Evolutionary conservation across 2,113 vertebrate genomes (phyloP).

Genomic region (Percina caprodes): DNA sequence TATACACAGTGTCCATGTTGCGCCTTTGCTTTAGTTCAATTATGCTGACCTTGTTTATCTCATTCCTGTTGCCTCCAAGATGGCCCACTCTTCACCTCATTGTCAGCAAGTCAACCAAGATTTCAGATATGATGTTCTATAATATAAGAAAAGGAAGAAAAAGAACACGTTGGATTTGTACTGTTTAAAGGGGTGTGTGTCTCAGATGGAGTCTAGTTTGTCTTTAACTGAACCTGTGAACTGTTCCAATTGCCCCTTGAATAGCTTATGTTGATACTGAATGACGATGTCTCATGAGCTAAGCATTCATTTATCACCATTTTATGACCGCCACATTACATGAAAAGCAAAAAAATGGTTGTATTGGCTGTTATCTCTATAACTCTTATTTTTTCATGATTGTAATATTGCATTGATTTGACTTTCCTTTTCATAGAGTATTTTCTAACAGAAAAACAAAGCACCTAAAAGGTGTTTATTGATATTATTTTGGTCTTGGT

Average conservation of each 20-base stretch:
- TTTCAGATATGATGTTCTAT: conserved; percentile 1
- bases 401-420: not conserved
- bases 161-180: not conserved
- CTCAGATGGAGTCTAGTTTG: not conserved
- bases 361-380: not conserved
- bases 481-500: conserved; percentile 2
- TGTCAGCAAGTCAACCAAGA: not conserved
- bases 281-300: not conserved
- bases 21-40: not conserved
- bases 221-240: not conserved
- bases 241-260: not conserved
- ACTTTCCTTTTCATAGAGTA: too few relatives aligned
- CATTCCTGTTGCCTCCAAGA: not conserved
- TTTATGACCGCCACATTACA: not conserved
- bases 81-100: not conserved
- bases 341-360: not conserved
- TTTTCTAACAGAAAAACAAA: not conserved
- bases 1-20: conserved; percentile 6
- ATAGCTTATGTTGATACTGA: not conserved
- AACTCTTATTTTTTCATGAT: not conserved
- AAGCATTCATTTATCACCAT: not conserved
- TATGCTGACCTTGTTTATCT: conserved; percentile 22
- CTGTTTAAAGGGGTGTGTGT: not conserved
- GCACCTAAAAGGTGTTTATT: not conserved
- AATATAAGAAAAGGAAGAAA: conserved; percentile 15